phyloP scores from a whole-genome alignment of 1,140 invertebrate genomes.

The Drosophila dunni region DNA sequence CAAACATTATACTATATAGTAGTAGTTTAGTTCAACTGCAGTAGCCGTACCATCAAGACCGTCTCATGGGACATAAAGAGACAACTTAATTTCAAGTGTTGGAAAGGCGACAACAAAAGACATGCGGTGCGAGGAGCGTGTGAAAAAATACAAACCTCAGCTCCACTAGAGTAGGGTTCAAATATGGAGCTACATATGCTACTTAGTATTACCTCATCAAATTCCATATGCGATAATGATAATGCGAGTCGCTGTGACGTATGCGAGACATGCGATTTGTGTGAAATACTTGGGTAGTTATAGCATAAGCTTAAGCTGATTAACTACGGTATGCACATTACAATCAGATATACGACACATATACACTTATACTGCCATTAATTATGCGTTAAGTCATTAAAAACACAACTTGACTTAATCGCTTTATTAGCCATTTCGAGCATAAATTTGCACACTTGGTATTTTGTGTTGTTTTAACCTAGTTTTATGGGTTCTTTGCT shows the following conservation, averaged over 20 bases:
- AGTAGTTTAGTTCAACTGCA: neutral
- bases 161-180: neutral
- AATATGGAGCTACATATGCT: neutral
- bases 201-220: conserved; percentile 45
- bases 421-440: conserved; percentile 6
- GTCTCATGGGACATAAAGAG: conserved; percentile 9
- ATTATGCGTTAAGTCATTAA: conserved; percentile 2
- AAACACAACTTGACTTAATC: neutral
- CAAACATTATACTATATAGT: conserved; percentile 10
- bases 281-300: conserved; percentile 11
- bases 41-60: neutral
- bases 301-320: conserved; percentile 25
- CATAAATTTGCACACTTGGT: neutral
- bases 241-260: conserved; percentile 41
- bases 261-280: conserved; percentile 47
- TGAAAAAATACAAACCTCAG: conserved; percentile 23
- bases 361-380: neutral
- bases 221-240: conserved; percentile 50
- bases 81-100: conserved; percentile 35
- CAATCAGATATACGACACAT: neutral
- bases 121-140: conserved; percentile 34
- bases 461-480: neutral
- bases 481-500: neutral
- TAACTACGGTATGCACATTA: conserved; percentile 3
- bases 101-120: conserved; percentile 15